Percentiles rank a stretch among this genome's conserved stretches.
Evolutionary conservation across 2,888 invertebrate species (phyloP).

Genomic region (Noctua janthe): DNA sequence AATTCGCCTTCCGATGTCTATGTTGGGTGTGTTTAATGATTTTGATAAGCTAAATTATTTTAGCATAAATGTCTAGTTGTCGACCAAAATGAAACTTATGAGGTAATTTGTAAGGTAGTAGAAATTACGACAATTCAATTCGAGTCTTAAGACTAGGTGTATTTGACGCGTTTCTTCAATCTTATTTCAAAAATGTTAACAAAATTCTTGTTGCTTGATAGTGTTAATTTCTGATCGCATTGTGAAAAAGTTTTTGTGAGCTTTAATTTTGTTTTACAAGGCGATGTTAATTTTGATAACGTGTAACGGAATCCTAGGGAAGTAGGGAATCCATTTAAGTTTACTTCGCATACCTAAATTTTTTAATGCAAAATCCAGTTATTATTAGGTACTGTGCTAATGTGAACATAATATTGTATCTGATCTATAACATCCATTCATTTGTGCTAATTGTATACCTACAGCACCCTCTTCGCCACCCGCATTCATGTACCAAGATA

Average conservation of each 20-base stretch:
- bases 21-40: slow-evolving; percentile 55
- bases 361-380: slow-evolving; percentile 17
- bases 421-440: background rate
- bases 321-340: slow-evolving; percentile 10
- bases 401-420: slow-evolving; percentile 17
- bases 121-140: slow-evolving; percentile 58
- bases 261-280: slow-evolving; percentile 23
- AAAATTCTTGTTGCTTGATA: slow-evolving; percentile 20
- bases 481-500: slow-evolving; percentile 27
- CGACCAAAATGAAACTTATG: slow-evolving; percentile 83
- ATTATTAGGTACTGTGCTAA: slow-evolving; percentile 20
- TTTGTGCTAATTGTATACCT: slow-evolving; percentile 25
- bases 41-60: slow-evolving; percentile 60
- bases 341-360: slow-evolving; percentile 24
- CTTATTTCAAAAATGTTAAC: slow-evolving; percentile 23
- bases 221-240: slow-evolving; percentile 21
- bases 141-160: slow-evolving; percentile 50
- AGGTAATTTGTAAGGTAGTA: slow-evolving; percentile 77
- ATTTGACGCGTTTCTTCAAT: slow-evolving; percentile 21
- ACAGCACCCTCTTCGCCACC: slow-evolving; percentile 10
- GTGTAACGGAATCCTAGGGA: background rate
- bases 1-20: slow-evolving; percentile 27
- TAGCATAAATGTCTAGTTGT: slow-evolving; percentile 71
- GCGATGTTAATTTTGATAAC: slow-evolving; percentile 16
- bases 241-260: slow-evolving; percentile 17